Conservation (phyloP, 1,140 invertebrate genomes). For the Popillia japonica region DNA sequence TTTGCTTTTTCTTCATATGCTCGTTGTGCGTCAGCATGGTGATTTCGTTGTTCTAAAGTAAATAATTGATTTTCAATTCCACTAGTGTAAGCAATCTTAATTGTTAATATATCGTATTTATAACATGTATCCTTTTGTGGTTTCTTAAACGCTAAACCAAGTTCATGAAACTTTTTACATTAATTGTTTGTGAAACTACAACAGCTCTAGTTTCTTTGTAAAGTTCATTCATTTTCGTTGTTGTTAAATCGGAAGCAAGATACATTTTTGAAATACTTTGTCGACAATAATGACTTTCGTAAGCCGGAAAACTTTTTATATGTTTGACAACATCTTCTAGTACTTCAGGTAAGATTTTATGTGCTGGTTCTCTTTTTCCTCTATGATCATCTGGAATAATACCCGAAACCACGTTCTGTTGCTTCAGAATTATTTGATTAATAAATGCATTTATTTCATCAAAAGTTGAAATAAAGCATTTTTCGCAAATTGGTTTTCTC, state of each 20-base stretch:
- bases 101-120: neutral
- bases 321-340: no score
- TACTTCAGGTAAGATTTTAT: no score
- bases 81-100: neutral
- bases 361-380: no score
- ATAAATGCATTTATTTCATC: no score
- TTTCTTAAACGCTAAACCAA: constrained; percentile 3
- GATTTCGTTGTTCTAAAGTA: constrained; percentile 1
- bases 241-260: neutral
- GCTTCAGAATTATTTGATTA: no score
- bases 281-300: no score
- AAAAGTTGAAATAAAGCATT: no score
- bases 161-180: neutral
- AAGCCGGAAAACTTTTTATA: no score
- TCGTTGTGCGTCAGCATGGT: neutral
- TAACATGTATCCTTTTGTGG: constrained; percentile 3
- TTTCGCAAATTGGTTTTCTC: no score
- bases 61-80: neutral
- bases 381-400: no score
- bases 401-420: no score
- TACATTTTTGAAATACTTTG: no score
- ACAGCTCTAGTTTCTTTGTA: neutral
- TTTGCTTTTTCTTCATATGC: neutral
- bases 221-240: neutral
- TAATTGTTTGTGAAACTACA: neutral